These are phyloP conservation scores for Sarcophaga variegata DNA, from an alignment of 2,888 invertebrate genomes.

Conservation along the genomic window DNA sequence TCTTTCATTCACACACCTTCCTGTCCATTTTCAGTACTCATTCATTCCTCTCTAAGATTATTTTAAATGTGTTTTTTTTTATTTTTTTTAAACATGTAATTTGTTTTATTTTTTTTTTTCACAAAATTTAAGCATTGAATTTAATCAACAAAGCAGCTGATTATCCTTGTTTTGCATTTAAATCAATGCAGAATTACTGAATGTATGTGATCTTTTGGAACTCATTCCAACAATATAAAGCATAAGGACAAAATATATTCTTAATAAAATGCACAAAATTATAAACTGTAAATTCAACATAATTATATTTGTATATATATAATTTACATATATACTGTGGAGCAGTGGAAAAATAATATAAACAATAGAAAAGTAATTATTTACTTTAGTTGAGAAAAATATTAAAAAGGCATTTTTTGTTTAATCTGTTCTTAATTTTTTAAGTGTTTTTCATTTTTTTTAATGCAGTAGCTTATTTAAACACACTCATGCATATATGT, in stretches of 20 bases:
- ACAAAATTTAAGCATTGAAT: constrained; percentile 54
- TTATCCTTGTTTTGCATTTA: constrained; percentile 40
- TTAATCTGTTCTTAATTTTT: constrained; percentile 7
- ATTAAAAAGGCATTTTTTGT: constrained; percentile 51
- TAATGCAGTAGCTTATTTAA: constrained; percentile 12
- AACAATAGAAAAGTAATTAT: neutral
- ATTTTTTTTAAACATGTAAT: constrained; percentile 48
- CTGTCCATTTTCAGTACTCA: constrained; percentile 37
- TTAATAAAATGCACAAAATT: constrained; percentile 69
- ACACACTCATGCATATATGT: constrained; percentile 17
- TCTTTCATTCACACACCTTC: constrained; percentile 36
- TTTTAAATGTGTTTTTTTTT: constrained; percentile 64
- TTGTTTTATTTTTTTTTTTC: constrained; percentile 54
- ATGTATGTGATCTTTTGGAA: constrained; percentile 27
- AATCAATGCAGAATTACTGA: constrained; percentile 20
- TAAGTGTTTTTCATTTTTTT: constrained; percentile 3
- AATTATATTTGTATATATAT: neutral
- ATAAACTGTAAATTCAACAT: constrained; percentile 8
- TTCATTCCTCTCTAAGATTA: constrained; percentile 28
- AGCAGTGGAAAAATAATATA: neutral
- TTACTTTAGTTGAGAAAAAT: constrained; percentile 63
- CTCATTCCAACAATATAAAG: constrained; percentile 11
- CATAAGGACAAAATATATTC: constrained; percentile 9
- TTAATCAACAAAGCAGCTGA: constrained; percentile 61
- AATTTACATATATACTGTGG: neutral